phyloP scores from a whole-genome alignment of 2,888 invertebrate genomes.

The Rhodophaea formosa region DNA sequence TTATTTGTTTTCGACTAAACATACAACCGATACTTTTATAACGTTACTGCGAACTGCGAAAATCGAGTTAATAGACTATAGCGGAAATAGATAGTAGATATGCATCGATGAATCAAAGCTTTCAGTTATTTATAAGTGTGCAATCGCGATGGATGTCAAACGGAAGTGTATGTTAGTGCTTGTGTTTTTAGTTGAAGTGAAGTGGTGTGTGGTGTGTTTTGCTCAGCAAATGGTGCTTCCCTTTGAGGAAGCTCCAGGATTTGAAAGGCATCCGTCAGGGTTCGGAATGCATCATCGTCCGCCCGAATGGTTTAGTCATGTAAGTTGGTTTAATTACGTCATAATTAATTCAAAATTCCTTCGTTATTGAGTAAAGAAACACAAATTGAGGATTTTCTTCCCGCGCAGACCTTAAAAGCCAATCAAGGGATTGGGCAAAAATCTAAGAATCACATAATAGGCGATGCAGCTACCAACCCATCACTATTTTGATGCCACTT shows the following conservation, averaged over 20 bases:
- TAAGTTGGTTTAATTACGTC: too few species aligned
- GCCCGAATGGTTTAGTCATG: not conserved
- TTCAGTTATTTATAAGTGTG: not conserved
- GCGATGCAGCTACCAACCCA: too few species aligned
- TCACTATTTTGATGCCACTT: too few species aligned
- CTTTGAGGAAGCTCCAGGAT: not conserved
- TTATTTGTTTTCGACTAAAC: conserved; percentile 19
- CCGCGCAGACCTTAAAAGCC: too few species aligned
- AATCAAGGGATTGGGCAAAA: too few species aligned
- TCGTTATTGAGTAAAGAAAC: too few species aligned
- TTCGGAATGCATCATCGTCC: not conserved
- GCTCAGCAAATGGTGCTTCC: conserved; percentile 1
- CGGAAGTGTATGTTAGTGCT: not conserved
- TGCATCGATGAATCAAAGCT: conserved; percentile 4
- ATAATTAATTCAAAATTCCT: too few species aligned
- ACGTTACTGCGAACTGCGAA: not conserved
- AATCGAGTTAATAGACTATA: not conserved
- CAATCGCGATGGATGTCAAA: not conserved
- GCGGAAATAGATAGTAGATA: not conserved
- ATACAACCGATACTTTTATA: not conserved
- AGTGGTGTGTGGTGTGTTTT: conserved; percentile 21
- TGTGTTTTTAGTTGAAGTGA: conserved; percentile 20
- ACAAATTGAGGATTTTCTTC: too few species aligned
- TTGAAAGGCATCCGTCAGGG: not conserved
- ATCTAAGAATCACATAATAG: too few species aligned